phyloP scores from a whole-genome alignment of 2,888 invertebrate species.

The Plebejus argus region DNA sequence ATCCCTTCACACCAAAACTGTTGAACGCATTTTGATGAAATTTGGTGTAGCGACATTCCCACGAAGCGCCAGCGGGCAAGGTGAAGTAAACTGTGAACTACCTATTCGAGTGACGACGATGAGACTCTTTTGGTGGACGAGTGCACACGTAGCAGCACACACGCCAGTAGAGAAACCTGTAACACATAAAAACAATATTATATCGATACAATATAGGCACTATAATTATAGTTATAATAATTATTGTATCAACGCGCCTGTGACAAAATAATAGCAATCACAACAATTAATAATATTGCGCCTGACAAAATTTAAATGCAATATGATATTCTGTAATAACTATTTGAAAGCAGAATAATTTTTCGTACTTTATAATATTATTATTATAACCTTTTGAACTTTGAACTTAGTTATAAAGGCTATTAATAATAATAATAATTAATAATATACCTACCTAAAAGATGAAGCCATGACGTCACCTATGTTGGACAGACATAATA shows the following conservation, averaged over 20 bases:
- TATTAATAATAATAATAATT: too few species aligned
- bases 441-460: slow-evolving; percentile 82
- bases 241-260: background rate
- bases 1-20: too few species aligned
- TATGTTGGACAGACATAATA: slow-evolving; percentile 95
- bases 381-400: too few species aligned
- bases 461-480: slow-evolving; percentile 97
- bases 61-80: background rate
- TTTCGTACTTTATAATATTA: too few species aligned
- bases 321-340: background rate
- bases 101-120: slow-evolving; percentile 51
- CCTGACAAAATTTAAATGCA: background rate
- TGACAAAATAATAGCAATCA: slow-evolving; percentile 30
- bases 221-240: too few species aligned
- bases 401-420: too few species aligned
- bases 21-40: too few species aligned
- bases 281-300: background rate
- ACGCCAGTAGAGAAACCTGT: slow-evolving; percentile 94
- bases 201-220: too few species aligned
- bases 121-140: slow-evolving; percentile 83
- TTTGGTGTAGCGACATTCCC: too few species aligned
- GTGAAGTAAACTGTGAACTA: slow-evolving; percentile 25
- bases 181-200: too few species aligned
- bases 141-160: slow-evolving; percentile 95
- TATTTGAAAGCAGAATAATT: too few species aligned